Conservation (phyloP, 2,113 vertebrate genomes). For the Gymnogyps californianus region DNA sequence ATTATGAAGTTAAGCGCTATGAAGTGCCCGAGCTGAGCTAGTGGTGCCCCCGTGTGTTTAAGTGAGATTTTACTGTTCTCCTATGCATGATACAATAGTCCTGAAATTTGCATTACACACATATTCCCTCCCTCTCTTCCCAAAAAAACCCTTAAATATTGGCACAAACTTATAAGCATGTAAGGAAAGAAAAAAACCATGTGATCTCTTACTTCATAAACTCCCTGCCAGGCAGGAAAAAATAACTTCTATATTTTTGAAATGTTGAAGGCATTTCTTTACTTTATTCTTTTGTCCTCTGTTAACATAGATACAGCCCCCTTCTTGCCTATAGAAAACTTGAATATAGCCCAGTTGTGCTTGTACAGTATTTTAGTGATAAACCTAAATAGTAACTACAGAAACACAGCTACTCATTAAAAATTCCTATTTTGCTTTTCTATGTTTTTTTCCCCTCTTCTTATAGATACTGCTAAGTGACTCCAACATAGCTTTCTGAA, state of each 20-base stretch:
- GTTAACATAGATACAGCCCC: background rate
- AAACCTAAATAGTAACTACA: background rate
- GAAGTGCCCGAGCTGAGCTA: background rate
- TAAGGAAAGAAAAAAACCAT: background rate
- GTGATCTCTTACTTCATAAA: background rate
- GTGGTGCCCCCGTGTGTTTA: conserved; percentile 32
- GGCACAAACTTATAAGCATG: background rate
- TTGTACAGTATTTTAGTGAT: background rate
- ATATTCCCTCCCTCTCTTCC: background rate
- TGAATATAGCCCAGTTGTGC: background rate
- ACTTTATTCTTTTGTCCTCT: background rate
- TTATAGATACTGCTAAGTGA: background rate
- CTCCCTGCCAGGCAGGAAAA: background rate
- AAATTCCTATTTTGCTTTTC: background rate
- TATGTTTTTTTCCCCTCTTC: background rate
- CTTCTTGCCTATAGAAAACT: background rate
- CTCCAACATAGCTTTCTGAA: background rate
- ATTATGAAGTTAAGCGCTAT: background rate
- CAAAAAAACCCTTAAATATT: background rate
- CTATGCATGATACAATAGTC: background rate
- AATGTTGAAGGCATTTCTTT: background rate
- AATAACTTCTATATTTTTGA: background rate
- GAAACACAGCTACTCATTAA: background rate
- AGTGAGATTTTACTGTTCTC: background rate
- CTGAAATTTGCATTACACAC: background rate